Conservation (phyloP, 1,140 invertebrate genomes). For the Diorhabda elongata region DNA sequence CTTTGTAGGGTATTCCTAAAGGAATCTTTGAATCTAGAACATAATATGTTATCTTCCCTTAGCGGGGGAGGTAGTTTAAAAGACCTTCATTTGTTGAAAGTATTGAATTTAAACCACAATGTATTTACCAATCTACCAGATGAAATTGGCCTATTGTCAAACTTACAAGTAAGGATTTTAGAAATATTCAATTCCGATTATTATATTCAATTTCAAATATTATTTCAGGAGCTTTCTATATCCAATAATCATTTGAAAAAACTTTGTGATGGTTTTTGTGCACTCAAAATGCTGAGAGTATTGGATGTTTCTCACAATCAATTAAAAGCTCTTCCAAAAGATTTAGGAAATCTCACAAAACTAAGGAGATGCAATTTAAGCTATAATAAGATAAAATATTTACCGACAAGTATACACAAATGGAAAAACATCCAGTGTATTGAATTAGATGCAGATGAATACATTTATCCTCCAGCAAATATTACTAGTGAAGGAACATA, state of each 20-base stretch:
- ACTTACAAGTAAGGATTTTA: constrained; percentile 52
- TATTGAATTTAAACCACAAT: constrained; percentile 71
- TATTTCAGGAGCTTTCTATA: constrained; percentile 60
- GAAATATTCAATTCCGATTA: background rate
- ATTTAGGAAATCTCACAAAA: constrained; percentile 58
- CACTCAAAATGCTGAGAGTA: constrained; percentile 57
- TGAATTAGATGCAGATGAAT: constrained; percentile 57
- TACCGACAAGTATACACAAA: constrained; percentile 61
- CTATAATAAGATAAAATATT: constrained; percentile 55
- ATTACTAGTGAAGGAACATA: constrained; percentile 56
- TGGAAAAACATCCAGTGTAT: constrained; percentile 55
- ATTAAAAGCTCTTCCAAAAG: constrained; percentile 61
- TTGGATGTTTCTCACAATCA: constrained; percentile 70
- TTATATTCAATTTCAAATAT: constrained; percentile 11
- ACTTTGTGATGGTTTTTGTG: constrained; percentile 64
- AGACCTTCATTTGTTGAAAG: constrained; percentile 63
- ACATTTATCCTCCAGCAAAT: constrained; percentile 60
- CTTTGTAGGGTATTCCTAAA: constrained; percentile 76
- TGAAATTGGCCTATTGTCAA: constrained; percentile 58
- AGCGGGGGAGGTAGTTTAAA: constrained; percentile 64
- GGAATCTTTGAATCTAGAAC: constrained; percentile 60
- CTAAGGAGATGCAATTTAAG: constrained; percentile 56
- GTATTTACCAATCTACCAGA: constrained; percentile 58
- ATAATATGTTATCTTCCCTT: constrained; percentile 65
- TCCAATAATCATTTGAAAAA: constrained; percentile 61